phyloP scores from a whole-genome alignment of 64 coral and sea anemone species.

The Actinia equina region DNA sequence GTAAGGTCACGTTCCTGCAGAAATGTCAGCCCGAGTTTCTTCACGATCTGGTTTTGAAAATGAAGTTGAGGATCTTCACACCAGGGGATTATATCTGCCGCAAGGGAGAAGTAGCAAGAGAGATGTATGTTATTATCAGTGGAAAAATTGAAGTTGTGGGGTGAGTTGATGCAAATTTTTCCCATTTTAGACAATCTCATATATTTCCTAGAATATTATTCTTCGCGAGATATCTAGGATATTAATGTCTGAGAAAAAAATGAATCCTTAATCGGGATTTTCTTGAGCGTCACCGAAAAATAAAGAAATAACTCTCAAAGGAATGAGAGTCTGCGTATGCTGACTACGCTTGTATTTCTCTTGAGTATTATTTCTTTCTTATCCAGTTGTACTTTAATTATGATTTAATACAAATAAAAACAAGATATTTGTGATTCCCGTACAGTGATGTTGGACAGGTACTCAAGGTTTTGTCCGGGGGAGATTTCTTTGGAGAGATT shows the following conservation, averaged over 20 bases:
- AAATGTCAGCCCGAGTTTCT: conserved; percentile 98
- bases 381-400: no score
- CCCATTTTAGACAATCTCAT: no score
- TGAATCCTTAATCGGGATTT: neutral
- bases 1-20: conserved; percentile 92
- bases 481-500: conserved; percentile 99
- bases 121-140: conserved; percentile 97
- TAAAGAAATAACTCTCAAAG: no score
- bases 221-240: no score
- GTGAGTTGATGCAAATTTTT: conserved; percentile 46
- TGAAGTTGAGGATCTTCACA: conserved; percentile 89
- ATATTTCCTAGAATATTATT: no score
- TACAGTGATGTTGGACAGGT: conserved; percentile 82
- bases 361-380: no score
- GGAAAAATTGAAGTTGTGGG: conserved; percentile 94
- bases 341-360: no score
- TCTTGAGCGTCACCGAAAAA: no score
- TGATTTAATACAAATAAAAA: neutral
- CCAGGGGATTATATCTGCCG: conserved; percentile 90
- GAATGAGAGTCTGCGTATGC: no score
- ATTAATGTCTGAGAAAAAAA: no score
- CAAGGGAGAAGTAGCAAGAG: conserved; percentile 89
- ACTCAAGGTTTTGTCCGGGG: conserved; percentile 78
- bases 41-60: conserved; percentile 82
- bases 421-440: neutral